Evolutionary conservation across 2,888 invertebrate species (phyloP).

Genomic region (Leptarthrus brevirostris): DNA sequence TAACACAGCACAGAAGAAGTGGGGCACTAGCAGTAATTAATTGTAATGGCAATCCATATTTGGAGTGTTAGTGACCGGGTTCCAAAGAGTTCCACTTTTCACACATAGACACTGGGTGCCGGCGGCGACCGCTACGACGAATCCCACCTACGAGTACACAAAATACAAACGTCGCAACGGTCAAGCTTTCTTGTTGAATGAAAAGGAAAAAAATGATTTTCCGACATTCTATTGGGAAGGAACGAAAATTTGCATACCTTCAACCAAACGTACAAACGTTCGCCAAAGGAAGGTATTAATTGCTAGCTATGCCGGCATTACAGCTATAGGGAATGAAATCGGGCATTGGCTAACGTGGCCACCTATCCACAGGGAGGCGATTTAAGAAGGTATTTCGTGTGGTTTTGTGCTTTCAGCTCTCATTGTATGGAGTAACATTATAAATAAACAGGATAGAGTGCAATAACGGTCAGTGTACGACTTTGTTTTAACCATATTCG

Average conservation of each 20-base stretch:
- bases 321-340: slow-evolving; percentile 11
- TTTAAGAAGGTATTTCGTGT: slow-evolving; percentile 39
- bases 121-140: too few relatives aligned
- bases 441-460: slow-evolving; percentile 54
- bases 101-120: not conserved
- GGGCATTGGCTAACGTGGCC: slow-evolving; percentile 38
- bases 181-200: slow-evolving; percentile 45
- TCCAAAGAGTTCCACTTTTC: not conserved
- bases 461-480: slow-evolving; percentile 56
- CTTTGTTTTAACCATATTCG: slow-evolving; percentile 53
- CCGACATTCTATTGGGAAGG: slow-evolving; percentile 3
- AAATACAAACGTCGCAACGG: slow-evolving; percentile 18
- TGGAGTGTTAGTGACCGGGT: slow-evolving; percentile 27
- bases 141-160: slow-evolving; percentile 8
- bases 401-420: slow-evolving; percentile 27
- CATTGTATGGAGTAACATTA: slow-evolving; percentile 48
- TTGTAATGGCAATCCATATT: slow-evolving; percentile 1
- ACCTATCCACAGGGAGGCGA: slow-evolving; percentile 24
- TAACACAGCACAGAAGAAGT: not conserved
- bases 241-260: slow-evolving; percentile 39
- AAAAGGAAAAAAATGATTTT: slow-evolving; percentile 13
- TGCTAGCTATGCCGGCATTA: not conserved
- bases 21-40: not conserved
- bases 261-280: slow-evolving; percentile 19
- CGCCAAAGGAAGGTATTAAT: not conserved